Evolutionary conservation across 2,888 invertebrate genomes (phyloP), one percentile per base, ranked within the genome.

Genomic region (Drosophila subsilvestris): DNA sequence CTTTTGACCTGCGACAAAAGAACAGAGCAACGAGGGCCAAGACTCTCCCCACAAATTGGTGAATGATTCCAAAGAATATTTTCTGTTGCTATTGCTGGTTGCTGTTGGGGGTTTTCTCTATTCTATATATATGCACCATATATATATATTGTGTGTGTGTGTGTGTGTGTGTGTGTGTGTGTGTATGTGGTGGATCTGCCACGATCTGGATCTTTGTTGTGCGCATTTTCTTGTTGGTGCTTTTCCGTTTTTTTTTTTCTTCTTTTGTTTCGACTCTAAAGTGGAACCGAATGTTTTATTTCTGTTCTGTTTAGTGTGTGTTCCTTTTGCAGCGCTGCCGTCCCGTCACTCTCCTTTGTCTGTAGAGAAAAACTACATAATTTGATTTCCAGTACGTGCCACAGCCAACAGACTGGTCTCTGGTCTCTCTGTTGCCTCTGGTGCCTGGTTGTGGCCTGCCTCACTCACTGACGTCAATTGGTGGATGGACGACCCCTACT

Each of bases 331-430:
- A 17, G 37, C 12, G 29, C 29, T 18, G 54, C 32, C 27, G 59
- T 42, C 3, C 22, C 27, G 43, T 54, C 18, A 17, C 18, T 29
- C 17, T 49, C 68, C 58, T 55, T 58, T 57, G 57, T 68, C 55
- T 68, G 44, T 57, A 68, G 37, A 63, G 20, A 45, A 56, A 74
- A 73, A 61, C 61, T 68, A 80, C 62, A 80, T 69, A 43, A 80
- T 87, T 85, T 87, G 78, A 82, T 87, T 85, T 87, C 83, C 88
- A 87, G 83, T 85, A 83, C 88, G 83, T 83, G 88, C 86, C 75
- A 74, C 76, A 22, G 51, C 4, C 48, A 3, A 6, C 25, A 22
- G 37, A 14, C 37, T 37, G 37, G 37, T 14, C 14, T n/a, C 37
- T 37, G n/a, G 37, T 37, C 14, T 6, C 6, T 14, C 6, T 37